Evolutionary conservation across 2,888 invertebrate species (phyloP), one percentile per base, ranked within the genome.

Genomic region (Drosophila ustulata): DNA sequence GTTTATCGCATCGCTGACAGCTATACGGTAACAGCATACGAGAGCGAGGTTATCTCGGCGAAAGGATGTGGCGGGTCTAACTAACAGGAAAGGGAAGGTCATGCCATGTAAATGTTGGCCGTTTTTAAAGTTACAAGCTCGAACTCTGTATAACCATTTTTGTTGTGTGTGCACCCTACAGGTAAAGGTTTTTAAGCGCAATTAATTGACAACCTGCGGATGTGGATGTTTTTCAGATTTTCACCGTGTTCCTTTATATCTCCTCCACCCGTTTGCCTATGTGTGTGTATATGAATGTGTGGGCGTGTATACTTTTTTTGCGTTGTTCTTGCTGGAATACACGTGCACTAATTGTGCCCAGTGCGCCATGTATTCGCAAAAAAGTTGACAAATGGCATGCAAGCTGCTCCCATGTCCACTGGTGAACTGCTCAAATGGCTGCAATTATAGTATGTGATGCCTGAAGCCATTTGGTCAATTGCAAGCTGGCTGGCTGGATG

Each of bases 191-290:
- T 66, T 75, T 75, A 72, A 77, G 76, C 62, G 61, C 77, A 77
- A 82, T 84, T 82, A 84, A 82, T 77, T 82, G 82, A 67, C 75
- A 82, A 79, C 69, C 72, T 45, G 71, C 71, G 70, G 66, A 80
- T 67, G 73, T 68, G 75, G 66, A 75, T 75, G 69, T 80, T 76
- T 71, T 70, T 62, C 69, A 59, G 73, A 75, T 78, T 80, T 79
- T 51, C 58, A 52, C 58, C 43, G 25, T 49, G 28, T 49, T 43
- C 11, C 50, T n/a, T 37, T 28, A 47, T 8, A 30, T 13, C 26
- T 39, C 46, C n/a, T 23, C 43, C 43, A 30, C 13, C 25, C 6
- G 11, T 9, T 7, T 18, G 34, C 23, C 3, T 8, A 28, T 43
- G 11, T 45, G 23, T n/a, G 34, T 13, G 6, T 51, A 23, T 3